Evolutionary conservation across 2,113 vertebrate species (phyloP).

Genomic region (Sterrhoptilus dennistouni): DNA sequence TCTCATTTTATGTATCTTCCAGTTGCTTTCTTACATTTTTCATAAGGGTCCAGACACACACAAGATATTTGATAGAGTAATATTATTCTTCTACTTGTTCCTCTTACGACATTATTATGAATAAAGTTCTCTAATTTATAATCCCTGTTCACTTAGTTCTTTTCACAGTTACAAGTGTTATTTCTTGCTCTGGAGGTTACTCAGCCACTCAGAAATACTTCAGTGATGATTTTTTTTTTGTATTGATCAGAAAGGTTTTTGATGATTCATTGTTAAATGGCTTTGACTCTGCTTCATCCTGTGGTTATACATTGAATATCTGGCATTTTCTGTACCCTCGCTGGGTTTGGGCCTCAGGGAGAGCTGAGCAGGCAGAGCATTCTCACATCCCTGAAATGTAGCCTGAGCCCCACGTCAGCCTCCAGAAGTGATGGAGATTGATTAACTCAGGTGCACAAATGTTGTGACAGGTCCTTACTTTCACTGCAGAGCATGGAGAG

Average conservation of each 20-base stretch:
- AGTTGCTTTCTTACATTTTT: background rate
- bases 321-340: background rate
- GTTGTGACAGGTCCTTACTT: background rate
- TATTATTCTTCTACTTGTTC: background rate
- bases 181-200: conserved; percentile 51
- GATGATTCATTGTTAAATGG: conserved; percentile 35
- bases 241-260: conserved; percentile 25
- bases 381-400: background rate
- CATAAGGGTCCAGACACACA: background rate
- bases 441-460: background rate
- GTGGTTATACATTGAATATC: background rate
- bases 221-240: background rate
- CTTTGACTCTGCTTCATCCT: conserved; percentile 6
- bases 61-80: background rate
- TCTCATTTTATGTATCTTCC: background rate
- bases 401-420: background rate
- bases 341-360: background rate
- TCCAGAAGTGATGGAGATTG: background rate
- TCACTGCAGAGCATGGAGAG: background rate
- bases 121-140: background rate
- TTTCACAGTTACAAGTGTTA: conserved; percentile 56
- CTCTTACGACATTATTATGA: background rate
- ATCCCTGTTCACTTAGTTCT: background rate
- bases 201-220: conserved; percentile 58
- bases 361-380: background rate